Percentiles rank a stretch among this genome's conserved stretches.
phyloP scores from a whole-genome alignment of 1,140 invertebrate genomes.

The Mesaphorura yosii region DNA sequence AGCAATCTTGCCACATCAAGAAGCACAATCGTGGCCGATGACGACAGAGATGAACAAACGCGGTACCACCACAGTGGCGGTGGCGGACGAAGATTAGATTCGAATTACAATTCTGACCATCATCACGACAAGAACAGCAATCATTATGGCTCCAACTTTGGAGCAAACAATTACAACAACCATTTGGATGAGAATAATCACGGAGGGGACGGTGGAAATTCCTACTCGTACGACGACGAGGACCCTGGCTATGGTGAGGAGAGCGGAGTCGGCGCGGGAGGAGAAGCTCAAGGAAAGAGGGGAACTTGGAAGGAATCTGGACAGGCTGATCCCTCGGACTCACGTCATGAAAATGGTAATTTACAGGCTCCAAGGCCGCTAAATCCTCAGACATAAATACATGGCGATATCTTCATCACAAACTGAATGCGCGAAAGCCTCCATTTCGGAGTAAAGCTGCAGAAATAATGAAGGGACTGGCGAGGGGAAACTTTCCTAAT shows the following conservation, averaged over 20 bases:
- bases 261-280: constrained; percentile 6
- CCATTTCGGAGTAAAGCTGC: not conserved
- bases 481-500: not conserved
- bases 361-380: too few relatives aligned
- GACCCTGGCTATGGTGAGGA: constrained; percentile 21
- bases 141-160: constrained; percentile 16
- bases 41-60: constrained; percentile 11
- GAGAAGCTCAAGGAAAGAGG: constrained; percentile 27
- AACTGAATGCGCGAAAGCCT: not conserved
- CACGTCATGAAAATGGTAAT: constrained; percentile 28
- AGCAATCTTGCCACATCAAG: constrained; percentile 31
- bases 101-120: too few relatives aligned
- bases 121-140: constrained; percentile 18
- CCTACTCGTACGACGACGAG: constrained; percentile 28
- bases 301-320: constrained; percentile 25
- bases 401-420: too few relatives aligned
- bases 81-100: constrained; percentile 6
- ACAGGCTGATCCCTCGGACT: constrained; percentile 19
- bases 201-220: constrained; percentile 21
- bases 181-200: constrained; percentile 27
- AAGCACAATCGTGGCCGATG: constrained; percentile 18
- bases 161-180: constrained; percentile 13
- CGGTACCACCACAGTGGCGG: constrained; percentile 10
- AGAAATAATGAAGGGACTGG: not conserved
- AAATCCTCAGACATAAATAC: not conserved